A percentile compares a stretch with the other conserved stretches of the same genome.
Evolutionary conservation across 2,113 vertebrate genomes (phyloP).

Genomic region (Nerophis ophidion): DNA sequence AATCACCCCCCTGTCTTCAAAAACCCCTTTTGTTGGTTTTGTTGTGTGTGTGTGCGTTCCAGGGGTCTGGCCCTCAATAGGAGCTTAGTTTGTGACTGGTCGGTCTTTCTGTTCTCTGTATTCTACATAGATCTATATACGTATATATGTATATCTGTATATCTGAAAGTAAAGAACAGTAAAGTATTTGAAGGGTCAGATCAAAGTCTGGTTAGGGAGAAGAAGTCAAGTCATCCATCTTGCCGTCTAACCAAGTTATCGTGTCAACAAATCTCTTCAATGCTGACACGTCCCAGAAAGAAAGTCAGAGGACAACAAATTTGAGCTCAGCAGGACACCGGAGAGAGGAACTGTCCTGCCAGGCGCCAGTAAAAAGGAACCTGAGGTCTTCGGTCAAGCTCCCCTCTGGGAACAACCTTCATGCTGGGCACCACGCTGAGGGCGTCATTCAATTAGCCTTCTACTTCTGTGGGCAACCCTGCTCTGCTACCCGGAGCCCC

Average conservation of each 20-base stretch:
- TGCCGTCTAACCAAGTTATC: conserved; percentile 89
- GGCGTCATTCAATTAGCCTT: conserved; percentile 82
- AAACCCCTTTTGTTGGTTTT: no score
- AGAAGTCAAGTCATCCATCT: conserved; percentile 74
- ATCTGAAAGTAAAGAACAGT: no score
- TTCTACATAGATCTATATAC: no score
- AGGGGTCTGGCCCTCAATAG: no score
- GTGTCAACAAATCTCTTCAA: conserved; percentile 78
- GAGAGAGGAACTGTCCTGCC: conserved; percentile 65
- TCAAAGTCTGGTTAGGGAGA: conserved; percentile 73
- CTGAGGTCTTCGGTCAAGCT: conserved; percentile 77
- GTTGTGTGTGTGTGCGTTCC: no score
- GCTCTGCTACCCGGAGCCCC: conserved; percentile 54
- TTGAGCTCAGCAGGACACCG: conserved; percentile 85
- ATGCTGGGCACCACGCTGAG: conserved; percentile 81
- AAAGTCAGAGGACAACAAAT: conserved; percentile 84
- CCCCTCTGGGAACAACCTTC: conserved; percentile 66
- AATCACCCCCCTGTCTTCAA: no score
- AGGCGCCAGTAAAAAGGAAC: conserved; percentile 80
- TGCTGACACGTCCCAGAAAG: conserved; percentile 79
- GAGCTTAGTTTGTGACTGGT: no score
- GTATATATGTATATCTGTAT: no score
- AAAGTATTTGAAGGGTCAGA: no score
- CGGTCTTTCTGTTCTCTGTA: no score
- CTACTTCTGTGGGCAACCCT: conserved; percentile 67